Evolutionary conservation across 2,113 vertebrate species (phyloP), one percentile per base, ranked within the genome.

Genomic region (Equus przewalskii): DNA sequence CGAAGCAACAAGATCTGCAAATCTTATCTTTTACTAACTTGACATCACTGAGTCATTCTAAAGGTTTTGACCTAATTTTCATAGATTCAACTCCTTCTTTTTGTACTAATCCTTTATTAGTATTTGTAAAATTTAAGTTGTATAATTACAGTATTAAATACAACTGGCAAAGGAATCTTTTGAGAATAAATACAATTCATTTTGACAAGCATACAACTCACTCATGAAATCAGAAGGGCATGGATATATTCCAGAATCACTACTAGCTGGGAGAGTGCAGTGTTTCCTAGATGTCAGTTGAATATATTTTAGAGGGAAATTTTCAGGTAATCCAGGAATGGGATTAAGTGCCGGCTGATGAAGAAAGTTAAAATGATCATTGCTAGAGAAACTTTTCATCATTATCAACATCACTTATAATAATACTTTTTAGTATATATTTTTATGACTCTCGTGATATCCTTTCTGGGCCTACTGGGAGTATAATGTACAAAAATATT

Each of bases 51-150:
- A 83, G 6, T 26, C 18, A 36, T 30, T 82, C 16, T 58, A 76
- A 58, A 51, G 13, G 5, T 41, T 89, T 97, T 28, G 26, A 21
- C 49, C 7, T 54, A 36, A 80, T 89, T 92, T 84, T 84, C 44
- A 54, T 30, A 86, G 44, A 46, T 60, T 36, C 6, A 49, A 58
- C 7, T 64, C 2, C 3, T 80, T 7, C 3, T 60, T 80, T 96
- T 87, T 62, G 3, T 67, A 54, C 2, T 62, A 14, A 58, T 72
- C 9, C 82, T 81, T 81, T 60, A 41, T 86, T 69, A 75, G 5
- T 67, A 94, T 85, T 93, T 97, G 3, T 93, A 69, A 90, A 88
- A 82, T 33, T 46, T 87, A 33, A 92, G 6, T 69, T 88, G 26
- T 18, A 54, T 49, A 83, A 15, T 91, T 91, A 49, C 3, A 82